These are phyloP conservation scores for Drosophila ercepeae DNA, from an alignment of 1,140 invertebrate species.

Conservation along the genomic window DNA sequence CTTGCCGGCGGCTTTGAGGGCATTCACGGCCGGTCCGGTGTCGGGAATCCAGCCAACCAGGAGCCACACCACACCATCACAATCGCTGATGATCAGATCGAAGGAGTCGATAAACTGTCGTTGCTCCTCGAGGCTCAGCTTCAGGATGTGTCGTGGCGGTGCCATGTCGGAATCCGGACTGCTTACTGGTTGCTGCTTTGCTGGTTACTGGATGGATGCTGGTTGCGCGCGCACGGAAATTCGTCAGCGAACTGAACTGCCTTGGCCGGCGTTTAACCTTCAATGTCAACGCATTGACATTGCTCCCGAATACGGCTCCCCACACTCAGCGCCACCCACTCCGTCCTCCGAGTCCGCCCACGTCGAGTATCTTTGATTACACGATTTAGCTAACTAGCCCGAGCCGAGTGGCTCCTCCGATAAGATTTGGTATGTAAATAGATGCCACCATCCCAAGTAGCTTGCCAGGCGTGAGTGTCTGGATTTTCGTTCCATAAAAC, in stretches of 20 bases:
- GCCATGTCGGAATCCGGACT: conserved; percentile 38
- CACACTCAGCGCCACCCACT: conserved; percentile 1
- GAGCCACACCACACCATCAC: conserved; percentile 73
- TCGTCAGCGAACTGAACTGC: conserved; percentile 47
- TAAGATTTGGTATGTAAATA: conserved; percentile 61
- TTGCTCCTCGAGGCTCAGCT: conserved; percentile 62
- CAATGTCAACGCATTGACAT: conserved; percentile 66
- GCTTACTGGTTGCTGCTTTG: no score
- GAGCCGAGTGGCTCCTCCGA: conserved; percentile 28
- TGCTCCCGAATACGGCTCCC: not conserved
- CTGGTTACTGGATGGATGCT: conserved; percentile 37
- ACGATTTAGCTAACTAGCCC: conserved; percentile 19
- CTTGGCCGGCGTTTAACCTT: conserved; percentile 53
- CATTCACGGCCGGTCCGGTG: conserved; percentile 85
- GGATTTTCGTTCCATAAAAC: not conserved
- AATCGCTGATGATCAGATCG: conserved; percentile 66
- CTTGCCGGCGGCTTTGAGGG: conserved; percentile 87
- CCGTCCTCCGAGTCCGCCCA: conserved; percentile 5
- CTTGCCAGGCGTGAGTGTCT: conserved; percentile 10
- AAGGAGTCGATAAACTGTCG: conserved; percentile 68
- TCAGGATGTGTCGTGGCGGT: conserved; percentile 68
- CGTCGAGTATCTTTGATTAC: conserved; percentile 36
- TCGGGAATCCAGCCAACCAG: conserved; percentile 84
- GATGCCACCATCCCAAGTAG: conserved; percentile 1
- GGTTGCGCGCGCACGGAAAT: conserved; percentile 67